A percentile compares a stretch with the other conserved stretches of the same genome.
Evolutionary conservation across 2,797 vertebrate genomes (phyloP).

Genomic region (Dermochelys coriacea): DNA sequence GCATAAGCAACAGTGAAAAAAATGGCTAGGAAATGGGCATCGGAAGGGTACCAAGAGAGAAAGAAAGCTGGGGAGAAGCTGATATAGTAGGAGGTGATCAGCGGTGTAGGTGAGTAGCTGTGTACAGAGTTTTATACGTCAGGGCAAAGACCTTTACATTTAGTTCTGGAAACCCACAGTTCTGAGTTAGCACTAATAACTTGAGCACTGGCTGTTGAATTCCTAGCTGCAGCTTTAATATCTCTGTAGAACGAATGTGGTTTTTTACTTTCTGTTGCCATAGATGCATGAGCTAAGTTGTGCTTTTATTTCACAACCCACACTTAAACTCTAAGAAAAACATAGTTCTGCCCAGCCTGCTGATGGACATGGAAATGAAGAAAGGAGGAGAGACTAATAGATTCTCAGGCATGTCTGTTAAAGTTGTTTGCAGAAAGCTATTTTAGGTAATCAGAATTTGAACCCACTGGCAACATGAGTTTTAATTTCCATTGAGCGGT

Average conservation of each 20-base stretch:
- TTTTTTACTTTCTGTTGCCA: not conserved
- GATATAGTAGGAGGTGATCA: not conserved
- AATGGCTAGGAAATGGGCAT: not conserved
- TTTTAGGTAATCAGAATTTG: slow-evolving; percentile 24
- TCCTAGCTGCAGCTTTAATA: not conserved
- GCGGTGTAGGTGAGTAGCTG: not conserved
- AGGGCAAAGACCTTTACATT: not conserved
- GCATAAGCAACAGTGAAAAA: not conserved
- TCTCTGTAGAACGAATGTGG: not conserved
- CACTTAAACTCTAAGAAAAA: not conserved
- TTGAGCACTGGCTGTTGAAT: not conserved
- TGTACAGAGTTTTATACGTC: not conserved
- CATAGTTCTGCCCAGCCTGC: slow-evolving; percentile 1
- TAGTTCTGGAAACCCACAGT: not conserved
- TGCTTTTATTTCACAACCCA: not conserved
- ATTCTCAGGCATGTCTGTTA: not conserved
- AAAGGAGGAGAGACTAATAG: not conserved
- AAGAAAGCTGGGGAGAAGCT: not conserved
- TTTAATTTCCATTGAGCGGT: slow-evolving; percentile 19
- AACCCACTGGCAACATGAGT: not conserved
- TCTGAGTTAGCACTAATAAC: not conserved
- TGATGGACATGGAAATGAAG: not conserved
- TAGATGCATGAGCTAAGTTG: not conserved
- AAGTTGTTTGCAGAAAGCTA: slow-evolving; percentile 41
- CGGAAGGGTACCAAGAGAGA: not conserved